A percentile compares a stretch with the other conserved stretches of the same genome.
These are phyloP conservation scores for Mycalesis mineus DNA, from an alignment of 2,888 invertebrate species.

Conservation along the genomic window DNA sequence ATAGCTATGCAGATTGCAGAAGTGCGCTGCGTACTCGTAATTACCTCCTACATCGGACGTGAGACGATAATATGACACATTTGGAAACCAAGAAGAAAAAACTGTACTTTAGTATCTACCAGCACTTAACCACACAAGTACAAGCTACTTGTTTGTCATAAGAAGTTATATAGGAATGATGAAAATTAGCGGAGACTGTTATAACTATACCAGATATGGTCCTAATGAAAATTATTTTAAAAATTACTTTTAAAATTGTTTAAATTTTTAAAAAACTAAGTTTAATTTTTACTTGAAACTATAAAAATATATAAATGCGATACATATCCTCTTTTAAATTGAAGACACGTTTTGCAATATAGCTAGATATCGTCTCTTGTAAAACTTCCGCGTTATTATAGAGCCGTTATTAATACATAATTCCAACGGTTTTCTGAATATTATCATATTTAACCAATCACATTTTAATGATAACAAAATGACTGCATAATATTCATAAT, in stretches of 20 bases:
- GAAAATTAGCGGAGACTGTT: slow-evolving; percentile 13
- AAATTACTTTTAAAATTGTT: no score
- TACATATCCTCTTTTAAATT: slow-evolving; percentile 1
- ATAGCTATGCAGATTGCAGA: neutral
- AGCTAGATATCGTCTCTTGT: slow-evolving; percentile 3
- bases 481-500: neutral
- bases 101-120: no score
- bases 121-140: neutral
- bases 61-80: neutral
- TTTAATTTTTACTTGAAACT: neutral
- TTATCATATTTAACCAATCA: neutral
- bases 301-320: neutral
- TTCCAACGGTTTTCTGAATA: neutral
- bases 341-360: slow-evolving; percentile 13
- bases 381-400: slow-evolving; percentile 12
- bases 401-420: neutral
- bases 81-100: neutral
- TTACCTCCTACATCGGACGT: neutral
- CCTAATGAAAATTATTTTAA: neutral
- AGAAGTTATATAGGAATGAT: slow-evolving; percentile 4
- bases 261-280: no score
- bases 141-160: slow-evolving; percentile 2
- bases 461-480: neutral
- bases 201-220: slow-evolving; percentile 10
- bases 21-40: neutral